Conservation (phyloP, 37 sponge, comb jelly and placozoan species). For the Halichondria panicea region DNA sequence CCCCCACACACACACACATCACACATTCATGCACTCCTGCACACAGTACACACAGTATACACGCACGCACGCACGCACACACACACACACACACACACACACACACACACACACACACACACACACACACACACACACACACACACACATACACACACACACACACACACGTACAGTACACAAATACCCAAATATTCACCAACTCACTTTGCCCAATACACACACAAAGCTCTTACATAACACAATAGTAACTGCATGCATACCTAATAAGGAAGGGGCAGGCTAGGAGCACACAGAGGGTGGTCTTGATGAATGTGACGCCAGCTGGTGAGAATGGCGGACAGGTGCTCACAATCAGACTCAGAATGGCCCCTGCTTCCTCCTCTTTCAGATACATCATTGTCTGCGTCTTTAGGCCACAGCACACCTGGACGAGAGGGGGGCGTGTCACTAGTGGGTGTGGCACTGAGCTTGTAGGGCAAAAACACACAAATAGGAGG, state of each 20-base stretch:
- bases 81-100: too few species aligned
- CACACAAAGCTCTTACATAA: neutral
- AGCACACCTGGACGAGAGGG: constrained; percentile 10
- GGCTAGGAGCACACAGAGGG: constrained; percentile 71
- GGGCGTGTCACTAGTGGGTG: neutral
- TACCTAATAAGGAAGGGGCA: constrained; percentile 87
- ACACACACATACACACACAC: too few species aligned
- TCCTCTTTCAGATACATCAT: constrained; percentile 56
- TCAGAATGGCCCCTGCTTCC: constrained; percentile 64
- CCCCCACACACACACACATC: too few species aligned
- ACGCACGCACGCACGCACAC: neutral
- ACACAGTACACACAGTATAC: neutral
- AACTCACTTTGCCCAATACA: too few species aligned
- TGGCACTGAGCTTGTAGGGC: neutral
- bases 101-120: too few species aligned
- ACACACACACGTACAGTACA: too few species aligned
- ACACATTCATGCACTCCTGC: neutral
- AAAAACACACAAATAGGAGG: neutral
- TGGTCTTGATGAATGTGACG: constrained; percentile 62
- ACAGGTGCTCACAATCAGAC: constrained; percentile 62
- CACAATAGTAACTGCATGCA: neutral
- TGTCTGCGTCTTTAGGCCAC: constrained; percentile 46
- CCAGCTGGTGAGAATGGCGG: constrained; percentile 77
- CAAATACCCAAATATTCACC: too few species aligned
- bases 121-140: too few species aligned